Conservation (phyloP, 2,888 invertebrate species). For the Stenodera caucasica region DNA sequence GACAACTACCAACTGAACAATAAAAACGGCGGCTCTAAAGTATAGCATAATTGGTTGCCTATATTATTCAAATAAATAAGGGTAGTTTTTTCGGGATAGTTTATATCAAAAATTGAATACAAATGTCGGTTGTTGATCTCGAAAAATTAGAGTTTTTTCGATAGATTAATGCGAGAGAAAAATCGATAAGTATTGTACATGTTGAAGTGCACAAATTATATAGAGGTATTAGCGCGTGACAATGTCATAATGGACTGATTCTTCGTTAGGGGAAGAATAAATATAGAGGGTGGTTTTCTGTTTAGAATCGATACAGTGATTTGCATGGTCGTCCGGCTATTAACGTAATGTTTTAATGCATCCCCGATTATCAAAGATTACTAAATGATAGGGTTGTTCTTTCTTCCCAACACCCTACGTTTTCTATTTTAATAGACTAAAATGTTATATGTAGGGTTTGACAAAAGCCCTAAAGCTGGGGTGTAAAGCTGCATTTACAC, state of each 20-base stretch:
- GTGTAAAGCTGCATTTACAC: slow-evolving; percentile 43
- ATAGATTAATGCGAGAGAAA: too few species aligned
- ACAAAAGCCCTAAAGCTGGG: slow-evolving; percentile 44
- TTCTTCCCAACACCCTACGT: slow-evolving; percentile 19
- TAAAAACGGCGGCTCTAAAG: too few species aligned
- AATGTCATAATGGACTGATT: not conserved
- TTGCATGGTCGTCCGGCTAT: slow-evolving; percentile 45
- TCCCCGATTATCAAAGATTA: slow-evolving; percentile 51
- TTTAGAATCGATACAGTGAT: slow-evolving; percentile 35
- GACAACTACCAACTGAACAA: slow-evolving; percentile 1
- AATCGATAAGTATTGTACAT: not conserved
- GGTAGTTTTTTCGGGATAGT: too few species aligned
- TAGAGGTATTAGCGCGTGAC: slow-evolving; percentile 1
- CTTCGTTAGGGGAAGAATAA: not conserved
- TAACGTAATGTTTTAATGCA: slow-evolving; percentile 53
- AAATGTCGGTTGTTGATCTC: too few species aligned
- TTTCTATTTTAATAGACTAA: slow-evolving; percentile 45
- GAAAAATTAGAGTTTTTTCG: too few species aligned
- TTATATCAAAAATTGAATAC: too few species aligned
- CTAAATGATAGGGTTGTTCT: slow-evolving; percentile 53
- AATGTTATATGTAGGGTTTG: slow-evolving; percentile 38
- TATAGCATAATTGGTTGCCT: not conserved
- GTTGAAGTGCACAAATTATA: not conserved
- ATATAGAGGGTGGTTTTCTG: not conserved
- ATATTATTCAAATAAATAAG: not conserved